phyloP scores from a whole-genome alignment of 53 echinoderm and acorn worm species.

The Echinometra lucunter region DNA sequence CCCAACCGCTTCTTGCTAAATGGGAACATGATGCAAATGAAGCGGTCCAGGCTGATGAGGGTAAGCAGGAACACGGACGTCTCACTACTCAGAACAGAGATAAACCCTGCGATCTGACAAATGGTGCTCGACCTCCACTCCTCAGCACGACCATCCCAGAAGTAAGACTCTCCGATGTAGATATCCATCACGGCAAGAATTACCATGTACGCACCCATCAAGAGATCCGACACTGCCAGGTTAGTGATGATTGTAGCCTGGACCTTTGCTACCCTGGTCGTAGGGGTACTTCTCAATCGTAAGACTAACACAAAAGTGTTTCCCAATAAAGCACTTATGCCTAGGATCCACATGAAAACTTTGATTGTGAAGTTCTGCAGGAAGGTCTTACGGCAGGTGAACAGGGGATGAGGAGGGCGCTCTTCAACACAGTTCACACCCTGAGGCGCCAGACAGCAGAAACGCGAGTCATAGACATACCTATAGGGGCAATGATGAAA shows the following conservation, averaged over 20 bases:
- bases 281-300: not conserved
- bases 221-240: constrained; percentile 54
- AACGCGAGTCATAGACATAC: constrained; percentile 9
- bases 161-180: constrained; percentile 22
- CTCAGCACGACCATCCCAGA: constrained; percentile 27
- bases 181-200: constrained; percentile 47
- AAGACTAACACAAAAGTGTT: constrained; percentile 54
- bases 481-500: not conserved
- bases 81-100: constrained; percentile 61
- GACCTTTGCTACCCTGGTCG: not conserved
- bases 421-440: not conserved
- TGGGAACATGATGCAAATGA: constrained; percentile 62
- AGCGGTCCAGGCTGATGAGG: constrained; percentile 68
- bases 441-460: not conserved
- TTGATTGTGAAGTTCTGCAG: not conserved
- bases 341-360: constrained; percentile 64
- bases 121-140: constrained; percentile 49
- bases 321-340: constrained; percentile 60
- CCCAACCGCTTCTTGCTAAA: constrained; percentile 50
- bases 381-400: constrained; percentile 1
- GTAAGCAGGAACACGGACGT: constrained; percentile 58
- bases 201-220: constrained; percentile 71
- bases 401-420: not conserved
- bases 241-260: constrained; percentile 65
- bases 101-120: constrained; percentile 52